Evolutionary conservation across 37 sponge, comb jelly and placozoan genomes (phyloP).

Genomic region (Eunapius fragilis): DNA sequence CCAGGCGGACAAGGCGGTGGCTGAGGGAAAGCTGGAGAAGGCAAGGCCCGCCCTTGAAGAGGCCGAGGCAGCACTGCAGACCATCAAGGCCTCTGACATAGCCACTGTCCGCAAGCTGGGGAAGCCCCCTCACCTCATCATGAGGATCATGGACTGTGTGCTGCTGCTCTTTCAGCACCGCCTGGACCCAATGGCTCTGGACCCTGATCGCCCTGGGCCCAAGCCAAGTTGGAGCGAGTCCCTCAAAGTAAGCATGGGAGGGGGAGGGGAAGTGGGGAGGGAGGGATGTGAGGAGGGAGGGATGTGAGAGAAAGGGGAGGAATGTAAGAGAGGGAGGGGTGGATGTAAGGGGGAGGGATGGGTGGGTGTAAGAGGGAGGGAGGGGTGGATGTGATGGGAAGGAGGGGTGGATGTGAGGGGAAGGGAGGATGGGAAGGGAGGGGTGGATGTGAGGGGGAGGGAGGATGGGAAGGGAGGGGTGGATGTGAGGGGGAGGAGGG

Average conservation of each 20-base stretch:
- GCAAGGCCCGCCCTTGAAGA: slow-evolving; percentile 97
- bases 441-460: too few species aligned
- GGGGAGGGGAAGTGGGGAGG: too few species aligned
- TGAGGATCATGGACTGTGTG: slow-evolving; percentile 98
- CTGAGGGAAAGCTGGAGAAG: slow-evolving; percentile 86
- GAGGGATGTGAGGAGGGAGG: too few species aligned
- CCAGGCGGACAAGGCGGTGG: slow-evolving; percentile 89
- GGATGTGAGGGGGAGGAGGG: too few species aligned
- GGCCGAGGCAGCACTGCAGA: slow-evolving; percentile 95
- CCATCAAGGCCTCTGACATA: slow-evolving; percentile 96
- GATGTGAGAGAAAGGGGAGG: too few species aligned
- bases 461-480: too few species aligned
- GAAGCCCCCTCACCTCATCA: slow-evolving; percentile 98
- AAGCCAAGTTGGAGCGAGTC: slow-evolving; percentile 98
- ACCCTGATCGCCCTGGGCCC: slow-evolving; percentile 89
- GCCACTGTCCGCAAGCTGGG: slow-evolving; percentile 94
- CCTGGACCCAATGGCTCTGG: slow-evolving; percentile 71
- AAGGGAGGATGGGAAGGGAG: too few species aligned
- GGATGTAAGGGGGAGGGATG: too few species aligned
- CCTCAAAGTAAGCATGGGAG: slow-evolving; percentile 22
- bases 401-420: too few species aligned
- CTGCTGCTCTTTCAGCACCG: slow-evolving; percentile 86
- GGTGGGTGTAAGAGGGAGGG: too few species aligned
- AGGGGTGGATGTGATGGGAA: too few species aligned
- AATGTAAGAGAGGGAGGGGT: too few species aligned